Evolutionary conservation across 1,140 invertebrate species (phyloP).

Genomic region (Papilio polytes): DNA sequence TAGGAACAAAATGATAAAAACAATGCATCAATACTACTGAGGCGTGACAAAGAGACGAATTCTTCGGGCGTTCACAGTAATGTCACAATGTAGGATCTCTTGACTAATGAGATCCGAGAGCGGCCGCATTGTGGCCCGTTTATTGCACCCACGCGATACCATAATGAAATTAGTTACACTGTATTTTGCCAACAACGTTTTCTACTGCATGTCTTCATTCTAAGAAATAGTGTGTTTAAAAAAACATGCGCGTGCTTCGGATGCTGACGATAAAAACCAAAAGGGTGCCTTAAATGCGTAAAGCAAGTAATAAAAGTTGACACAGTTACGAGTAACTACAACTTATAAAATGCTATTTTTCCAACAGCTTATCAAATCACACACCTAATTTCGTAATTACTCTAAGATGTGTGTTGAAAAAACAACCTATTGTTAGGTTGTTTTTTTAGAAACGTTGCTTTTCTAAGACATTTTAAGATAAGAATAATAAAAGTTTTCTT

Average conservation of each 20-base stretch:
- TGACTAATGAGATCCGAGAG: slow-evolving; percentile 69
- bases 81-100: slow-evolving; percentile 68
- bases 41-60: slow-evolving; percentile 62
- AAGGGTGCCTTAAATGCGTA: not conserved
- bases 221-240: slow-evolving; percentile 59
- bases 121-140: slow-evolving; percentile 74
- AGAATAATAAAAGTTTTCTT: not conserved
- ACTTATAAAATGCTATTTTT: not conserved
- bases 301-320: not conserved
- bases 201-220: slow-evolving; percentile 58
- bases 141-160: slow-evolving; percentile 81
- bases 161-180: slow-evolving; percentile 80
- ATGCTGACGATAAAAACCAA: not conserved
- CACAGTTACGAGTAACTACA: not conserved
- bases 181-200: slow-evolving; percentile 71
- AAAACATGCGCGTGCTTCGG: slow-evolving; percentile 35
- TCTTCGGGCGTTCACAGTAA: slow-evolving; percentile 70
- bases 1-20: slow-evolving; percentile 67
- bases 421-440: too few relatives aligned
- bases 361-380: not conserved
- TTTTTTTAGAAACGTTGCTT: not conserved
- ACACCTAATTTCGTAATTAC: not conserved
- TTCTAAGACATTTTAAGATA: not conserved
- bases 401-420: too few relatives aligned
- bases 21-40: slow-evolving; percentile 67